Conservation (phyloP, 2,113 vertebrate genomes). For the Pelusios castaneus region DNA sequence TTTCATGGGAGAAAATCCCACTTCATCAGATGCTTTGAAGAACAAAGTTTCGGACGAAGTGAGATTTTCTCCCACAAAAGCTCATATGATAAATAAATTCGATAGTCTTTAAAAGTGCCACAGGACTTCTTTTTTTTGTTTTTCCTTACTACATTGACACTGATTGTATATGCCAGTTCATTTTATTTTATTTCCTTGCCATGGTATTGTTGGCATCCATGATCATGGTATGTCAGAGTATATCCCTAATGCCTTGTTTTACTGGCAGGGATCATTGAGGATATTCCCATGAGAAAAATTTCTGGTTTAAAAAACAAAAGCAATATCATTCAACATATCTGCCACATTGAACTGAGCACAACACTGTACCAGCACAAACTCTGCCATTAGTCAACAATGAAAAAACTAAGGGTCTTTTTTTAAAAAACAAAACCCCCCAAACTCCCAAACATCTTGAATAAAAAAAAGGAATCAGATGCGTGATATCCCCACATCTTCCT, state of each 20-base stretch:
- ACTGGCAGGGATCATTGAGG: not conserved
- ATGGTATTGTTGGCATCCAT: not conserved
- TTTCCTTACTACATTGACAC: too few species aligned
- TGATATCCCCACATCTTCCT: not conserved
- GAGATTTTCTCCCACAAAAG: too few species aligned
- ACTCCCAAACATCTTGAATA: not conserved
- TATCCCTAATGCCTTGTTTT: not conserved
- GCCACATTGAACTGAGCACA: not conserved
- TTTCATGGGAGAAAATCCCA: too few species aligned
- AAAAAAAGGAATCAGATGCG: not conserved
- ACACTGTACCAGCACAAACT: slow-evolving; percentile 11
- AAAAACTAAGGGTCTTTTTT: slow-evolving; percentile 49
- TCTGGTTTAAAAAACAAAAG: slow-evolving; percentile 53
- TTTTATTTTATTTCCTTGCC: not conserved
- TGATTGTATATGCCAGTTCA: not conserved
- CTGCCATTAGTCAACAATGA: slow-evolving; percentile 20
- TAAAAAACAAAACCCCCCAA: not conserved
- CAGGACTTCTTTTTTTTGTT: too few species aligned
- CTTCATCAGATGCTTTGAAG: too few species aligned
- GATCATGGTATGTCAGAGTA: not conserved
- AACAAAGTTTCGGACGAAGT: too few species aligned
- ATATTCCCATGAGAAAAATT: slow-evolving; percentile 22
- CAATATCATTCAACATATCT: slow-evolving; percentile 15
- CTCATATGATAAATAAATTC: too few species aligned
- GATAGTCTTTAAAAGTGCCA: too few species aligned